A percentile compares a stretch with the other conserved stretches of the same genome.
These are phyloP conservation scores for Choristoneura fumiferana DNA, from an alignment of 1,140 invertebrate genomes.

Conservation along the genomic window DNA sequence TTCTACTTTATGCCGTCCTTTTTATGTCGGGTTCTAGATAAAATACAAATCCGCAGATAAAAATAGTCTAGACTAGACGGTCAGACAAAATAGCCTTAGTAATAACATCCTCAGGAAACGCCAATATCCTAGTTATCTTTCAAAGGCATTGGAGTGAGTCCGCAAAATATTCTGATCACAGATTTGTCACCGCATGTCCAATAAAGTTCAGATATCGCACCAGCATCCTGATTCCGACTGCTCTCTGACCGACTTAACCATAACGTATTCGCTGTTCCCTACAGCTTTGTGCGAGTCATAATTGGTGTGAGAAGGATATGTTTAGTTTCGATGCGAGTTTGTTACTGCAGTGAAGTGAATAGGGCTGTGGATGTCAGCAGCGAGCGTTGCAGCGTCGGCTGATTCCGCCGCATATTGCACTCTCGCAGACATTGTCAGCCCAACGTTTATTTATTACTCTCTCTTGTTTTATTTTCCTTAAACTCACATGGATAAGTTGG, in stretches of 20 bases:
- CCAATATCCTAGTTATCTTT: constrained; percentile 5
- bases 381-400: constrained; percentile 6
- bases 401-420: constrained; percentile 13
- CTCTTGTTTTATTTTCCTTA: constrained; percentile 4
- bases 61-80: too few species aligned
- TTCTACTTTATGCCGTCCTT: too few species aligned
- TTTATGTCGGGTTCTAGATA: too few species aligned
- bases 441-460: constrained; percentile 12
- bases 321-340: neutral
- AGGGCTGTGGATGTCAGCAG: neutral
- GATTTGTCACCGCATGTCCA: constrained; percentile 14
- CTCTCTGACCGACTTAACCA: neutral
- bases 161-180: constrained; percentile 15
- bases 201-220: constrained; percentile 5
- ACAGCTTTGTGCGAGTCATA: neutral
- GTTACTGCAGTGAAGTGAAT: neutral
- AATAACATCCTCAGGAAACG: neutral
- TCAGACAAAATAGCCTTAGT: neutral
- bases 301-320: neutral
- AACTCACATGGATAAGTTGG: neutral
- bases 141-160: constrained; percentile 1
- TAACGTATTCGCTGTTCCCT: neutral
- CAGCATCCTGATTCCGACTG: neutral
- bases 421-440: constrained; percentile 5
- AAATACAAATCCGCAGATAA: too few species aligned